phyloP scores from a whole-genome alignment of 2,113 vertebrate species.

The Piprites chloris region DNA sequence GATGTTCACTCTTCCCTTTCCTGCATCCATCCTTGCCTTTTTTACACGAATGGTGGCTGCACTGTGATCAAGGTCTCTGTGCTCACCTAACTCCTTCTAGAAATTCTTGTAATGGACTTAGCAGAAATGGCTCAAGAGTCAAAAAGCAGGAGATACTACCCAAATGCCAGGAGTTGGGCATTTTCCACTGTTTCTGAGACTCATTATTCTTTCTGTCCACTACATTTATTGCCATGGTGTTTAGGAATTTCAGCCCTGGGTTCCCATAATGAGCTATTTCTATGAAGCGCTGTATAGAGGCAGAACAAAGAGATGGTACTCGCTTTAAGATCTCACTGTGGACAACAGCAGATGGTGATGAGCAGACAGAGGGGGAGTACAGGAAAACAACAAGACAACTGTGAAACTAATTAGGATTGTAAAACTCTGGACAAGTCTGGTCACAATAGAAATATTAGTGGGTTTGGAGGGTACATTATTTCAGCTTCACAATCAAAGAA shows the following conservation, averaged over 20 bases:
- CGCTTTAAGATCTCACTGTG: slow-evolving; percentile 45
- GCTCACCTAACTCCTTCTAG: not conserved
- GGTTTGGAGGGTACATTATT: slow-evolving; percentile 31
- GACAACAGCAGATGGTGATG: slow-evolving; percentile 62
- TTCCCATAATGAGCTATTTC: slow-evolving; percentile 62
- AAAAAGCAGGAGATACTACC: slow-evolving; percentile 1
- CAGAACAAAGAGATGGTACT: slow-evolving; percentile 62
- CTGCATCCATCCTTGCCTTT: not conserved
- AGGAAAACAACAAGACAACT: slow-evolving; percentile 66
- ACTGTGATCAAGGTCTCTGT: not conserved
- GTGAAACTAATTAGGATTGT: slow-evolving; percentile 68
- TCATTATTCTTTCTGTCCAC: slow-evolving; percentile 42
- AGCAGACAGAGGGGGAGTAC: slow-evolving; percentile 58
- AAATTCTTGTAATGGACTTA: not conserved
- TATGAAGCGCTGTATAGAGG: slow-evolving; percentile 52
- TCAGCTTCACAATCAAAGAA: slow-evolving; percentile 19
- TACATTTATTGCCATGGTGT: slow-evolving; percentile 49
- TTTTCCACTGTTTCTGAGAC: not conserved
- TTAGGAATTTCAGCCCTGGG: slow-evolving; percentile 52
- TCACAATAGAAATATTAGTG: slow-evolving; percentile 60
- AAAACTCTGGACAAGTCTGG: slow-evolving; percentile 61
- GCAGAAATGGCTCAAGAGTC: not conserved
- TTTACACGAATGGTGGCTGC: not conserved
- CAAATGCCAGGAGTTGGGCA: not conserved
- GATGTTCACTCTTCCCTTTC: not conserved